A percentile compares a stretch with the other conserved stretches of the same genome.
phyloP scores from a whole-genome alignment of 2,888 invertebrate species.

The Clistopyga incitator region DNA sequence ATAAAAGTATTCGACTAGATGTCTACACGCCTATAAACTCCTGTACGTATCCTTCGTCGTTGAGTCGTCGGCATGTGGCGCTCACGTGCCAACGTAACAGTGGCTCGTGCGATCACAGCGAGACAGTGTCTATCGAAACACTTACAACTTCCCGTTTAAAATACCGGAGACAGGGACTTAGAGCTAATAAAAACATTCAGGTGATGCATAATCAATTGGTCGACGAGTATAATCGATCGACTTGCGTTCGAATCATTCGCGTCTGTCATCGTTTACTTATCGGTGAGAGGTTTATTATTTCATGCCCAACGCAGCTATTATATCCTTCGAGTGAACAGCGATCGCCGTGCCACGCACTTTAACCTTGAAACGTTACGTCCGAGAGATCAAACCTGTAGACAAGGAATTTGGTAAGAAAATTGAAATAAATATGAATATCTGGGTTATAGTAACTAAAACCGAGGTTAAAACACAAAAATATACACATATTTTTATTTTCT shows the following conservation, averaged over 20 bases:
- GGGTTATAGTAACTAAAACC: background rate
- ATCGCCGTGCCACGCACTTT: constrained; percentile 6
- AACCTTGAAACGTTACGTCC: constrained; percentile 36
- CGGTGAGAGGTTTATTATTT: constrained; percentile 20
- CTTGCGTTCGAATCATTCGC: constrained; percentile 24
- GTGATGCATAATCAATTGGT: constrained; percentile 35
- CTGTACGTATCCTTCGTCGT: constrained; percentile 18
- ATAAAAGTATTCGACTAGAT: constrained; percentile 24
- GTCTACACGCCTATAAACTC: constrained; percentile 20
- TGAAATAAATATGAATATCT: constrained; percentile 5
- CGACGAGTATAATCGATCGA: constrained; percentile 46
- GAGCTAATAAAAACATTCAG: background rate
- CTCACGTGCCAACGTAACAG: constrained; percentile 40
- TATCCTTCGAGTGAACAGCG: constrained; percentile 16
- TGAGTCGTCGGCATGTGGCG: constrained; percentile 28
- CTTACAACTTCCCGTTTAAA: constrained; percentile 20
- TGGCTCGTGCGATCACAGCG: constrained; percentile 6
- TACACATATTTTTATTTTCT: no score
- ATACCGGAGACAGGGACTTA: background rate
- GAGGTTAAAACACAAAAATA: no score
- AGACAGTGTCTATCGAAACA: constrained; percentile 20
- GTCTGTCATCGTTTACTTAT: constrained; percentile 38
- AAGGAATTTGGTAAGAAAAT: constrained; percentile 44
- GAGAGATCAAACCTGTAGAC: constrained; percentile 32
- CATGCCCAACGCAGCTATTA: background rate